Evolutionary conservation across 2,797 vertebrate genomes (phyloP).

Genomic region (Chaenodraco wilsoni): DNA sequence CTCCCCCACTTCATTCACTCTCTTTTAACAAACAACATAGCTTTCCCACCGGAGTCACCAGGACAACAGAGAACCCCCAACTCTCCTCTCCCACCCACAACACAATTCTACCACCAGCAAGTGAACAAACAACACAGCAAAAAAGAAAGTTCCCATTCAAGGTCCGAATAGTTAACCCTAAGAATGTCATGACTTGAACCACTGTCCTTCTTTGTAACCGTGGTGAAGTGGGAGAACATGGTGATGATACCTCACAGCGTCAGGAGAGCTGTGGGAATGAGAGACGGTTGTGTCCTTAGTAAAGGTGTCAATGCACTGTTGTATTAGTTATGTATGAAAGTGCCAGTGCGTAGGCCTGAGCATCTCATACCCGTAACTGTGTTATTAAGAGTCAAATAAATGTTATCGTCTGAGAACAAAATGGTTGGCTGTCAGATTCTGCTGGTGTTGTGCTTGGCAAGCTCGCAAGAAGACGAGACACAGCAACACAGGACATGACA

Average conservation of each 20-base stretch:
- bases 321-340: neutral
- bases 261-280: slow-evolving; percentile 16
- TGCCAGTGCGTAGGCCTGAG: slow-evolving; percentile 7
- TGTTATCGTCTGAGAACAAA: slow-evolving; percentile 21
- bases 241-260: slow-evolving; percentile 35
- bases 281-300: neutral
- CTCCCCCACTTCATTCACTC: slow-evolving; percentile 58
- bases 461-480: slow-evolving; percentile 20
- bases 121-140: slow-evolving; percentile 65
- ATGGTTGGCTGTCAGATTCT: slow-evolving; percentile 16
- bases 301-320: neutral
- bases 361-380: slow-evolving; percentile 24
- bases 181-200: slow-evolving; percentile 27
- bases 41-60: slow-evolving; percentile 74
- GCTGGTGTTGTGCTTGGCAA: slow-evolving; percentile 46
- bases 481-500: slow-evolving; percentile 20
- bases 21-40: slow-evolving; percentile 63
- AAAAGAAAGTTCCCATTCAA: slow-evolving; percentile 38
- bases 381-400: slow-evolving; percentile 40
- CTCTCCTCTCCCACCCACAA: slow-evolving; percentile 31
- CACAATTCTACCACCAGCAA: slow-evolving; percentile 49
- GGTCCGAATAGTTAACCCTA: slow-evolving; percentile 22
- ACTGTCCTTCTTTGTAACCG: slow-evolving; percentile 24
- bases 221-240: slow-evolving; percentile 32
- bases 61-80: slow-evolving; percentile 61